These are phyloP conservation scores for Drosophila pseudotakahashii DNA, from an alignment of 2,888 invertebrate genomes.

Conservation along the genomic window DNA sequence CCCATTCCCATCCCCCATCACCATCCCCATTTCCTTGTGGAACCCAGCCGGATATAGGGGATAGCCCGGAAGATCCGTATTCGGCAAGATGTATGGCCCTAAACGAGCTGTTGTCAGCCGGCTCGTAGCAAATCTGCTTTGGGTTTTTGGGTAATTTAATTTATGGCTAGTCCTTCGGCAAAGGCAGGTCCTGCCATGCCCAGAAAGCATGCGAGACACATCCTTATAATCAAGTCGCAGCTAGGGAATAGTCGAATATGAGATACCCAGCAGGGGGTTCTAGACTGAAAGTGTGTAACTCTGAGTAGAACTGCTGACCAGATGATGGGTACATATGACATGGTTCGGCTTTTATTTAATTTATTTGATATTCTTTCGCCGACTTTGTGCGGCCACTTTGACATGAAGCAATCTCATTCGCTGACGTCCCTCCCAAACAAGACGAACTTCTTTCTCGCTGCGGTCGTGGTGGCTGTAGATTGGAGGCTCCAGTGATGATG, in stretches of 20 bases:
- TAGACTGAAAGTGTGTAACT: background rate
- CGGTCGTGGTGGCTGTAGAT: background rate
- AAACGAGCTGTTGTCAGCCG: conserved; percentile 47
- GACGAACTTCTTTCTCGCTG: conserved; percentile 3
- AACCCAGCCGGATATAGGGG: conserved; percentile 1
- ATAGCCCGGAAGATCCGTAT: conserved; percentile 4
- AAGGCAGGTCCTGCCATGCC: conserved; percentile 1
- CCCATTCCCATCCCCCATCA: background rate
- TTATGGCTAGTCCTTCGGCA: conserved; percentile 44
- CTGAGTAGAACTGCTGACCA: background rate
- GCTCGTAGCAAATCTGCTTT: conserved; percentile 36
- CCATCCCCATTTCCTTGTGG: background rate
- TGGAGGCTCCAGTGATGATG: conserved; percentile 8
- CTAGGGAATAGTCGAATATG: background rate
- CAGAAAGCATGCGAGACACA: conserved; percentile 4
- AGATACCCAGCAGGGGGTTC: background rate
- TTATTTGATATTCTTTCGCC: conserved; percentile 9
- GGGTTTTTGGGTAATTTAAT: conserved; percentile 66
- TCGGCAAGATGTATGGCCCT: conserved; percentile 37
- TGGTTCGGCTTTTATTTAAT: conserved; percentile 14
- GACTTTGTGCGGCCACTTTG: conserved; percentile 17
- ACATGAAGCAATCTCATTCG: conserved; percentile 20
- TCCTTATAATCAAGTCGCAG: conserved; percentile 9
- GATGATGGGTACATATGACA: background rate
- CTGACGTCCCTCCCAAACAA: background rate